Conservation (phyloP, 2,888 invertebrate genomes). For the Conops quadrifasciatus region DNA sequence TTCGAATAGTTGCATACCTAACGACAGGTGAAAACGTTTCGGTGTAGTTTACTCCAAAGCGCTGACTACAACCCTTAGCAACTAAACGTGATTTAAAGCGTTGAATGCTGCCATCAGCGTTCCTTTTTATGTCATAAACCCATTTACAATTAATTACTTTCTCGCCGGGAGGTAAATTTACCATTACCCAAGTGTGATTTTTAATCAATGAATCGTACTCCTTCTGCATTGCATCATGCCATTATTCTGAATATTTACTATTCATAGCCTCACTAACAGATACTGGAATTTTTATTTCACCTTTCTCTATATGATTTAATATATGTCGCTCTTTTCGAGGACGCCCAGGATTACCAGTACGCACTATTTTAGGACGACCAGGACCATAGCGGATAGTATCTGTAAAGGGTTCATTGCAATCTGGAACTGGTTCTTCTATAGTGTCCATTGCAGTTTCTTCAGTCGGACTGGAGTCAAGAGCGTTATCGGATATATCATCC, state of each 20-base stretch:
- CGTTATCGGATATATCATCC: not conserved
- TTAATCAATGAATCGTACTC: conserved; percentile 29
- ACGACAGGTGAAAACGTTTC: conserved; percentile 45
- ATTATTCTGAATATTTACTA: conserved; percentile 21
- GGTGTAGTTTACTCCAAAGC: conserved; percentile 39
- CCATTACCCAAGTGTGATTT: conserved; percentile 36
- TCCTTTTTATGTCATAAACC: conserved; percentile 25
- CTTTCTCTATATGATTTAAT: conserved; percentile 16
- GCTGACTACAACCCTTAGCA: conserved; percentile 36
- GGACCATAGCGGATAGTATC: not conserved
- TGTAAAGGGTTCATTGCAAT: not conserved
- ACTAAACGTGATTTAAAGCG: conserved; percentile 33
- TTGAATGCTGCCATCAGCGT: conserved; percentile 31
- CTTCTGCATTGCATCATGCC: conserved; percentile 37
- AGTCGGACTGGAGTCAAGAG: not conserved
- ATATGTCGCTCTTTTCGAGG: conserved; percentile 32
- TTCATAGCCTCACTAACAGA: conserved; percentile 21
- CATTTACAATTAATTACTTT: conserved; percentile 27
- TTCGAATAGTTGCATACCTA: conserved; percentile 40
- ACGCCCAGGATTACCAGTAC: conserved; percentile 33
- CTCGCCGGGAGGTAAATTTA: conserved; percentile 27
- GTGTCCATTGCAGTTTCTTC: not conserved
- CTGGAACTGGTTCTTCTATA: not conserved
- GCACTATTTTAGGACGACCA: conserved; percentile 19
- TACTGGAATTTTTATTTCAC: conserved; percentile 20